Evolutionary conservation across 2,113 vertebrate species (phyloP).

Genomic region (Nibea coibor): DNA sequence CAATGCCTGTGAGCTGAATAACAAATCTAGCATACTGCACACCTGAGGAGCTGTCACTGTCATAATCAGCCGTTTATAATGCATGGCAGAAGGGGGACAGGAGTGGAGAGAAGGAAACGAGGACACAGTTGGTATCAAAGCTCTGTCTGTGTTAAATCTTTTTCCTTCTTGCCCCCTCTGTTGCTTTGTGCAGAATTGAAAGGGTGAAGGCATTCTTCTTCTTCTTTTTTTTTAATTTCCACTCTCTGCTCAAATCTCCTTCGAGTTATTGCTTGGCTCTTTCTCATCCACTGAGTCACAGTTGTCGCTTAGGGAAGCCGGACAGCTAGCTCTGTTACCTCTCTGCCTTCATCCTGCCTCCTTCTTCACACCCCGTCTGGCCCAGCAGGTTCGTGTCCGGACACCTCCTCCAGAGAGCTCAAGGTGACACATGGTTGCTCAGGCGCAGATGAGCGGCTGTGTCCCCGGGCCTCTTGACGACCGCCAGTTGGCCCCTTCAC

Average conservation of each 20-base stretch:
- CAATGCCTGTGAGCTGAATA: slow-evolving; percentile 77
- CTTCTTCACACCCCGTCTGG: slow-evolving; percentile 68
- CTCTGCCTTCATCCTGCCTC: slow-evolving; percentile 46
- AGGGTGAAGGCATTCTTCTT: slow-evolving; percentile 6
- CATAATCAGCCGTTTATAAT: slow-evolving; percentile 81
- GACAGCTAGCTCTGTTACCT: slow-evolving; percentile 29
- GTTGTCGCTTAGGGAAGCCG: slow-evolving; percentile 54
- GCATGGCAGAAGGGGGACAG: slow-evolving; percentile 73
- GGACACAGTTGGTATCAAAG: slow-evolving; percentile 73
- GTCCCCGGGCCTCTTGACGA: slow-evolving; percentile 47
- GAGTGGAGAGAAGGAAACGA: slow-evolving; percentile 70
- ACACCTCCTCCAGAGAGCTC: slow-evolving; percentile 71
- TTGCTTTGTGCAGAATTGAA: slow-evolving; percentile 36
- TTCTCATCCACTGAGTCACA: slow-evolving; percentile 47
- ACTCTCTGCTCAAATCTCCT: slow-evolving; percentile 24
- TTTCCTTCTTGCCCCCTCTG: slow-evolving; percentile 59
- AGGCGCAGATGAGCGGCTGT: slow-evolving; percentile 64
- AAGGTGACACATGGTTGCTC: slow-evolving; percentile 75
- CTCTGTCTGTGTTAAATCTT: slow-evolving; percentile 62
- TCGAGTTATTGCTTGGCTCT: slow-evolving; percentile 24
- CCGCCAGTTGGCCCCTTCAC: slow-evolving; percentile 41
- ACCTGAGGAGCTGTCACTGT: slow-evolving; percentile 81
- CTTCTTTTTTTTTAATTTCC: slow-evolving; percentile 20
- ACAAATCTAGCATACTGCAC: slow-evolving; percentile 78
- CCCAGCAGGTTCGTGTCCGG: slow-evolving; percentile 71